Conservation (phyloP, 30 jellyfish, hydroid and myxozoan species). For the Chrysaora quinquecirrha region DNA sequence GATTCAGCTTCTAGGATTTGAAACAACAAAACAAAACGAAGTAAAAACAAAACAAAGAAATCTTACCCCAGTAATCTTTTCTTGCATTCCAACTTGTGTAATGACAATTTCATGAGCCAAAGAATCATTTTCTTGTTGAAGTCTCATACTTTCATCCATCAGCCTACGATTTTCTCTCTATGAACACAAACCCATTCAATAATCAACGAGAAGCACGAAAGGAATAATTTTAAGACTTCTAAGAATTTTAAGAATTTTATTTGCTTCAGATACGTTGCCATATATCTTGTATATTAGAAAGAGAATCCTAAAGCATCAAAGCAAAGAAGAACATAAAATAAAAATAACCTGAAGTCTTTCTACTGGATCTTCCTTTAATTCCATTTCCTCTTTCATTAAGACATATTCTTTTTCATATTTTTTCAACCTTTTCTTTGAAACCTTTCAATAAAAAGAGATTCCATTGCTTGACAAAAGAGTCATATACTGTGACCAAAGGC, state of each 20-base stretch:
- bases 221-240: no score
- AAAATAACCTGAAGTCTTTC: slow-evolving; percentile 59
- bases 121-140: slow-evolving; percentile 84
- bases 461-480: no score
- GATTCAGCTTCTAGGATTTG: no score
- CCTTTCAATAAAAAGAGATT: slow-evolving; percentile 20
- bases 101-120: slow-evolving; percentile 89
- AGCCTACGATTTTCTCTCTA: slow-evolving; percentile 85
- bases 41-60: not conserved
- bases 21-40: no score
- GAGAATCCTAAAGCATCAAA: no score
- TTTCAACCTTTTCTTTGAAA: slow-evolving; percentile 67
- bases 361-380: slow-evolving; percentile 82
- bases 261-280: no score
- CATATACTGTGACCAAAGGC: no score
- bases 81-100: slow-evolving; percentile 90
- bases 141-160: slow-evolving; percentile 75
- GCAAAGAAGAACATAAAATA: no score
- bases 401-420: slow-evolving; percentile 67
- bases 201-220: no score
- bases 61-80: slow-evolving; percentile 79
- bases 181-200: slow-evolving; percentile 5
- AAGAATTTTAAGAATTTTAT: no score
- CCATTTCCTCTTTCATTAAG: slow-evolving; percentile 83
- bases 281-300: no score